Evolutionary conservation across 2,113 vertebrate genomes (phyloP).

Genomic region (Parotia lawesii): DNA sequence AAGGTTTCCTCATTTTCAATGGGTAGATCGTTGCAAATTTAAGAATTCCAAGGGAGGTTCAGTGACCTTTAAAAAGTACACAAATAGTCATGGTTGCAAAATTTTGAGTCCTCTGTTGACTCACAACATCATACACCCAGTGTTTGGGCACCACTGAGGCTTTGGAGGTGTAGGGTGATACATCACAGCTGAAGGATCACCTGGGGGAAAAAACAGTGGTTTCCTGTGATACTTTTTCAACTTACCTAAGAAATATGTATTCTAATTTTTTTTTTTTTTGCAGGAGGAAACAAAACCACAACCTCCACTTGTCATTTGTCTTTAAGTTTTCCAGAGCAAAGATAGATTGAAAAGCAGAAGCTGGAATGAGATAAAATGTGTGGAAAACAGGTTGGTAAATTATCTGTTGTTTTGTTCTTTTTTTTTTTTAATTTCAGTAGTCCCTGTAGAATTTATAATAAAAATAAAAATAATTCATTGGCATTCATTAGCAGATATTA

Average conservation of each 20-base stretch:
- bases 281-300: background rate
- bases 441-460: background rate
- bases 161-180: too few species aligned
- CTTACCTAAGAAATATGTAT: background rate
- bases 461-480: background rate
- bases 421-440: background rate
- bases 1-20: background rate
- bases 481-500: background rate
- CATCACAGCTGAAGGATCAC: background rate
- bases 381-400: background rate
- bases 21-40: rapidly evolving
- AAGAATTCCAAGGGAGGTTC: background rate
- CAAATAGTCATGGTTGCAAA: rapidly evolving
- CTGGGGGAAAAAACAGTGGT: background rate
- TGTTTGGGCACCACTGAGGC: background rate
- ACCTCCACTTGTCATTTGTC: background rate
- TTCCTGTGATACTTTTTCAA: background rate
- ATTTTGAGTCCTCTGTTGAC: background rate
- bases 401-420: background rate
- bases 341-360: background rate
- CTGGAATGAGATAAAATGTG: background rate
- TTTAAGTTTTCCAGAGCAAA: background rate
- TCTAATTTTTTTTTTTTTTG: background rate
- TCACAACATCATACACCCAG: rapidly evolving
- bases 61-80: background rate